Base-by-base conservation (phyloP, 2,113 vertebrate genomes). In the Butorides virescens region DNA sequence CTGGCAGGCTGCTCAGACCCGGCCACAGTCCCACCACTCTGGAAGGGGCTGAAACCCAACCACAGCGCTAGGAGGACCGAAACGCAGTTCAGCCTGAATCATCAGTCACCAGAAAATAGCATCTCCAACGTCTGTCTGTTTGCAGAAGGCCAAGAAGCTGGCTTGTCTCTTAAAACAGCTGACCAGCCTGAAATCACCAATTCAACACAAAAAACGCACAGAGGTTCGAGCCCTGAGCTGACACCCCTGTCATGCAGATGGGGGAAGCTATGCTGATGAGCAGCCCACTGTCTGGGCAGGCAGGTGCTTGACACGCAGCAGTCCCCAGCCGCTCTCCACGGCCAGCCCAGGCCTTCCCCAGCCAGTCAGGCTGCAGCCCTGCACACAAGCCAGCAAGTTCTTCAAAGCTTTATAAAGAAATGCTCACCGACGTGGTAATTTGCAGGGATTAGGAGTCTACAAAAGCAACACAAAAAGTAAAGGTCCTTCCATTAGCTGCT, bases 181-280 rank as follows among this genome's bases (percentile, higher is more conserved):
- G 27, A n/a, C 27, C 23, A 23, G 46, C n/a, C 63, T 42, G 72
- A 91, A 68, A 50, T 11, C 72, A 47, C 1, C 2, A 4, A 13
- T 79, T 39, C 58, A 68, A 25, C 21, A 15, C 4, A 1, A 1
- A 61, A 77, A 81, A 66, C 1, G 10, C 26, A 21, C 18, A 25
- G 61, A 52, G 10, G 18, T 18, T 72, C 10, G 2, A 71, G 55
- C 59, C 44, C 42, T 5, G 9, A 52, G 55, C 46, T 47, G 70
- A 65, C 34, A 59, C 15, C n/a, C 2, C 22, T 30, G 7, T 7
- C 5, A 10, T 0, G 5, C 66, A 75, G 30, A 14, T 0, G 1
- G 22, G 46, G 11, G 25, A 27, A 37, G 8, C 19, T 30, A 16
- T 6, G 19, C 47, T 30, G 34, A 58, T 14, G 27, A 56, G 12